Evolutionary conservation across 2,797 vertebrate genomes (phyloP), one percentile per base, ranked within the genome.

Genomic region (Premnoplex brunnescens): DNA sequence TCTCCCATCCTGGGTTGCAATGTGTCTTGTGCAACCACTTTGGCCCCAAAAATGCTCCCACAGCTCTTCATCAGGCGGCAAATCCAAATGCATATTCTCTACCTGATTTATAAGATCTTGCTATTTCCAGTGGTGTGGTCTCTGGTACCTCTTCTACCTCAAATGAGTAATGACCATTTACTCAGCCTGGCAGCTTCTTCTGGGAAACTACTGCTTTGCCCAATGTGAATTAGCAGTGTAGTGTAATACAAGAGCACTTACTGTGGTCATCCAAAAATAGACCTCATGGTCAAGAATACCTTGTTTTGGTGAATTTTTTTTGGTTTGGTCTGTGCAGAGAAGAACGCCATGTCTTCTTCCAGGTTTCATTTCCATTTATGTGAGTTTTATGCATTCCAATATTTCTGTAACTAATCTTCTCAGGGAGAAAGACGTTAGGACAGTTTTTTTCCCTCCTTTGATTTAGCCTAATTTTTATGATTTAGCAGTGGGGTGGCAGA

Each of bases 21-120:
- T 26, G 22, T 0, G 0, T 21, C 48, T 71, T 5, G 0, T 55
- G 20, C 23, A 14, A n/a, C 3, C 14, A 12, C 48, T 83, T 82
- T 63, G 48, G 19, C 10, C 15, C 2, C 5, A 49, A 23, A 28
- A 41, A 1, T 7, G 26, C 10, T 88, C 27, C 36, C 1, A 2
- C 15, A 62, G 22, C 26, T 51, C 23, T 48, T 28, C 20, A 22
- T 51, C 46, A 49, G 14, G 26, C 14, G 59, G 27, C 1, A 9
- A 32, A 59, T 63, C n/a, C 37, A 74, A 90, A 41, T 2, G 2
- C 10, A 4, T 0, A 0, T 58, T 77, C 48, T 72, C 32, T 58
- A 15, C 19, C 9, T 37, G 34, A 67, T 37, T 41, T 52, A 27
- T 10, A 67, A 59, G 34, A 7, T 55, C 23, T 55, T 2, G 0